phyloP scores from a whole-genome alignment of 2,113 vertebrate species.

The Saccopteryx leptura region DNA sequence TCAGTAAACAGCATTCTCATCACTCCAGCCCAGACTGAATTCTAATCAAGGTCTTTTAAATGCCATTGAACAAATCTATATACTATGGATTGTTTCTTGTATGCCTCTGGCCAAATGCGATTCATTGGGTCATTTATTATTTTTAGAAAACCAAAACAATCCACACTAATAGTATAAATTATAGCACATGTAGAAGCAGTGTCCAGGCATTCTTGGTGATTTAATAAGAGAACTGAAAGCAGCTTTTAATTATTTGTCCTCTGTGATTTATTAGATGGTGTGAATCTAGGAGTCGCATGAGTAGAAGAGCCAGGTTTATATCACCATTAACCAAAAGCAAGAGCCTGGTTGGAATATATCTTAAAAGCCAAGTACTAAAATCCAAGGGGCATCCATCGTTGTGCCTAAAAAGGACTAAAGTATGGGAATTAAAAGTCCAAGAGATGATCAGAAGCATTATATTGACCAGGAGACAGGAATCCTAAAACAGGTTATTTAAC shows the following conservation, averaged over 20 bases:
- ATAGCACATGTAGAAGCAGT: constrained; percentile 64
- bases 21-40: constrained; percentile 86
- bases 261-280: constrained; percentile 68
- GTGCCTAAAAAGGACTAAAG: neutral
- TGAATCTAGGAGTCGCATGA: constrained; percentile 25
- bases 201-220: constrained; percentile 73
- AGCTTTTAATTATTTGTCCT: constrained; percentile 84
- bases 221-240: constrained; percentile 70
- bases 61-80: constrained; percentile 92
- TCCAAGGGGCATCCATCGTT: neutral
- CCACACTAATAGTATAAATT: constrained; percentile 83
- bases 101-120: constrained; percentile 86
- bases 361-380: constrained; percentile 63
- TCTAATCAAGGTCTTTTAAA: constrained; percentile 93
- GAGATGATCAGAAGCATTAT: neutral
- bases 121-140: constrained; percentile 89
- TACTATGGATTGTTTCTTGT: constrained; percentile 88
- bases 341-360: constrained; percentile 2
- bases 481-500: neutral
- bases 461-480: constrained; percentile 40
- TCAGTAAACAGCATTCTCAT: constrained; percentile 87
- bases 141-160: constrained; percentile 89
- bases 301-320: constrained; percentile 69
- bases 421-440: neutral
- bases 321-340: constrained; percentile 56